phyloP scores from a whole-genome alignment of 2,888 invertebrate species.

The Thereva nobilitata region DNA sequence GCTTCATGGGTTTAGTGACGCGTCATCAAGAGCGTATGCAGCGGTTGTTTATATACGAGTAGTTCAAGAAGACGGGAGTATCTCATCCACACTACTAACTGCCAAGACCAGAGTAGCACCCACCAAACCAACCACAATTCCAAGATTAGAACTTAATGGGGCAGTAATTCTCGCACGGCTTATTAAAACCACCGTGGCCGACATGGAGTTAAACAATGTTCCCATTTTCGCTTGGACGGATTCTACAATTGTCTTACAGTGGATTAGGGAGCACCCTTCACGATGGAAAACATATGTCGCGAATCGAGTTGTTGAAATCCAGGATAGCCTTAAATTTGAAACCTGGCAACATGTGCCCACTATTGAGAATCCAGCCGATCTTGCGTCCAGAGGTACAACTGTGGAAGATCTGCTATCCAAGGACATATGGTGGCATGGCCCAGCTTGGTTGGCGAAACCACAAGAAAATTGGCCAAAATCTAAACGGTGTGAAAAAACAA shows the following conservation, averaged over 20 bases:
- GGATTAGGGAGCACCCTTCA: background rate
- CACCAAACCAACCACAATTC: conserved; percentile 41
- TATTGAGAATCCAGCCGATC: background rate
- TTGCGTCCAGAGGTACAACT: background rate
- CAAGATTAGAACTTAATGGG: conserved; percentile 43
- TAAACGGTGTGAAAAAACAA: too few relatives aligned
- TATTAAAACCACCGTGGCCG: background rate
- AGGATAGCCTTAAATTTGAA: background rate
- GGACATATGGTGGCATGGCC: background rate
- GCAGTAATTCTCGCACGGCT: background rate
- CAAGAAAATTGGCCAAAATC: background rate
- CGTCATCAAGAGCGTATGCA: conserved; percentile 10
- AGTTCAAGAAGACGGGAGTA: too few relatives aligned
- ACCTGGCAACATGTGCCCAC: background rate
- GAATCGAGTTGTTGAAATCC: background rate
- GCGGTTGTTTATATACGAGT: background rate
- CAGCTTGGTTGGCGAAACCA: background rate
- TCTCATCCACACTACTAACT: background rate
- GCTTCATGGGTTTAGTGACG: conserved; percentile 22
- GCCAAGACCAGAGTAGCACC: conserved; percentile 4
- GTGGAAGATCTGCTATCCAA: background rate
- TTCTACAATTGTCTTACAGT: background rate
- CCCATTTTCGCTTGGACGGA: too few relatives aligned
- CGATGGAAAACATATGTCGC: background rate
- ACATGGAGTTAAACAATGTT: too few relatives aligned